Evolutionary conservation across 2,888 invertebrate genomes (phyloP).

Genomic region (Agriopis aurantiaria): DNA sequence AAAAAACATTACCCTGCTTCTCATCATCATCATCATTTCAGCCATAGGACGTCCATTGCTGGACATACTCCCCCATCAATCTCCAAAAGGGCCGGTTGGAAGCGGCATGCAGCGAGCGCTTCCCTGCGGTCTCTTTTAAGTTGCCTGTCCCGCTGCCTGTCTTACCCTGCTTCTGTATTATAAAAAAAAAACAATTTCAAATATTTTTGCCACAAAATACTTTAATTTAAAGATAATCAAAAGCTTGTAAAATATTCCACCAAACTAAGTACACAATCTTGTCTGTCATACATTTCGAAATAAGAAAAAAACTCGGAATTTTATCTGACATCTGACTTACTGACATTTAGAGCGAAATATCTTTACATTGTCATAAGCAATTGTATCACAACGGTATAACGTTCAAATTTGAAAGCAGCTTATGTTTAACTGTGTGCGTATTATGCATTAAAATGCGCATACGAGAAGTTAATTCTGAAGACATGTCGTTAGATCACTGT

Average conservation of each 20-base stretch:
- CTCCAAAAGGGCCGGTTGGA: too few relatives aligned
- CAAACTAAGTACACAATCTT: conserved; percentile 4
- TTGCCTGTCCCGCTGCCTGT: too few relatives aligned
- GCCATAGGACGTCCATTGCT: too few relatives aligned
- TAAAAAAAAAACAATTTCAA: not conserved
- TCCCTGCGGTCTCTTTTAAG: too few relatives aligned
- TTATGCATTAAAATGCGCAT: conserved; percentile 22
- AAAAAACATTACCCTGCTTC: too few relatives aligned
- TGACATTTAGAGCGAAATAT: conserved; percentile 9
- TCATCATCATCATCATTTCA: too few relatives aligned
- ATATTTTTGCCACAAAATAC: not conserved
- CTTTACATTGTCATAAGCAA: not conserved
- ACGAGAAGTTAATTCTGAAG: conserved; percentile 18
- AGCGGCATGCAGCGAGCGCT: too few relatives aligned
- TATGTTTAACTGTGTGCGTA: conserved; percentile 1
- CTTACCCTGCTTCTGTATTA: too few relatives aligned
- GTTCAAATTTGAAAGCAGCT: conserved; percentile 4
- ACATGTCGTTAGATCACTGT: conserved; percentile 28
- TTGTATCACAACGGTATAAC: not conserved
- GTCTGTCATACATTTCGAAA: conserved; percentile 9
- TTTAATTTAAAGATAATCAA: not conserved
- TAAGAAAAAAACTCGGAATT: conserved; percentile 19
- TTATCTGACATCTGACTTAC: conserved; percentile 31
- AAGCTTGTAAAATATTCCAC: conserved; percentile 3
- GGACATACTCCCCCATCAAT: too few relatives aligned